Percentiles rank a stretch among this genome's conserved stretches.
These are phyloP conservation scores for Pimephales promelas DNA, from an alignment of 2,113 vertebrate species.

Conservation along the genomic window DNA sequence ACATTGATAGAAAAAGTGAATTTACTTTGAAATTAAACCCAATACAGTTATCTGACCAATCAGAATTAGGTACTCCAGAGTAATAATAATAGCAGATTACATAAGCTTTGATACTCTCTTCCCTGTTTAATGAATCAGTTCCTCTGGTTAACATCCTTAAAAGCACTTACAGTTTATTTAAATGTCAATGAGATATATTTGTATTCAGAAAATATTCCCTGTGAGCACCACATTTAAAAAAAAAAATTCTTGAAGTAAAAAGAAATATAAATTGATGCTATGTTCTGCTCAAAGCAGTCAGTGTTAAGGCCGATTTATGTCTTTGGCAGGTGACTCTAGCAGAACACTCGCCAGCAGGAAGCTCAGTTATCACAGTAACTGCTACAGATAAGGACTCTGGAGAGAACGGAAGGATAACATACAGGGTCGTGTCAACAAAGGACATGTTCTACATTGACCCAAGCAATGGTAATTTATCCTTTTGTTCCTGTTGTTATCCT, in stretches of 20 bases:
- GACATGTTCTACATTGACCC: constrained; percentile 85
- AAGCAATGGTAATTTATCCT: constrained; percentile 80
- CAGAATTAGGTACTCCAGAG: background rate
- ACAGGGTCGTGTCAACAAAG: constrained; percentile 81
- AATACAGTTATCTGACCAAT: background rate
- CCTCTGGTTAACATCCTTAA: background rate
- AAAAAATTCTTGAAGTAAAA: constrained; percentile 1
- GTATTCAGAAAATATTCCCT: background rate
- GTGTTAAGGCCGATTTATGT: constrained; percentile 32
- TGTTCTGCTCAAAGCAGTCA: constrained; percentile 16
- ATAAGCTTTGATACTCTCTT: background rate
- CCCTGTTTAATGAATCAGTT: background rate
- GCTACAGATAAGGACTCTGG: constrained; percentile 90
- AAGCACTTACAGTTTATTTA: background rate
- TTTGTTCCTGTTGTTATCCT: background rate
- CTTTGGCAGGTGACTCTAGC: constrained; percentile 81
- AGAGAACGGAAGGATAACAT: constrained; percentile 87
- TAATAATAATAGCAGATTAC: background rate
- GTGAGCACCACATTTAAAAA: background rate
- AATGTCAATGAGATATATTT: background rate
- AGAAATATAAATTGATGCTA: background rate
- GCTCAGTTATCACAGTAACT: constrained; percentile 85
- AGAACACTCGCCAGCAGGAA: constrained; percentile 86
- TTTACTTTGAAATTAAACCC: background rate
- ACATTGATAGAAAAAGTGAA: background rate